phyloP scores from a whole-genome alignment of 2,888 invertebrate genomes.

The Limnephilus lunatus region DNA sequence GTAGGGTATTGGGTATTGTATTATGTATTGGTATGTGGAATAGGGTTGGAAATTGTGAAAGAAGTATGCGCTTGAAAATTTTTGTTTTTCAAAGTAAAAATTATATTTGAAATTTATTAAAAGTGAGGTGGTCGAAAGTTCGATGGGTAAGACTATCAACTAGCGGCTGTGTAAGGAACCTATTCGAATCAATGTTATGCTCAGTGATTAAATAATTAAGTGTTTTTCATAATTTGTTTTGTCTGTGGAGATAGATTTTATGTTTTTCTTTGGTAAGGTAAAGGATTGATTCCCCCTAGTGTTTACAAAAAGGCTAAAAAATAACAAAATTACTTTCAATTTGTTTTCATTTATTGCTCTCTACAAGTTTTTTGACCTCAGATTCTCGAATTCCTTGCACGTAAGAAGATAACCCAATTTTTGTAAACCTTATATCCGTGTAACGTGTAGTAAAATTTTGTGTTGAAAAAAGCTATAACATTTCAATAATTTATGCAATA shows the following conservation, averaged over 20 bases:
- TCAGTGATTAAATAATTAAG: too few relatives aligned
- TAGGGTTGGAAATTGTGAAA: background rate
- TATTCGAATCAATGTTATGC: background rate
- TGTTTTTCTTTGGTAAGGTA: too few relatives aligned
- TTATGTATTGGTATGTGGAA: too few relatives aligned
- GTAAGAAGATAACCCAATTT: background rate
- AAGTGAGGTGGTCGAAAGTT: background rate
- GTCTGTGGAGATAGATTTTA: too few relatives aligned
- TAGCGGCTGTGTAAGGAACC: background rate
- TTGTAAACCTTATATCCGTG: background rate
- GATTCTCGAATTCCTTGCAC: background rate
- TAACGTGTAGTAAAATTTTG: background rate
- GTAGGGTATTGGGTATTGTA: too few relatives aligned
- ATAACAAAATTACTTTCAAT: background rate
- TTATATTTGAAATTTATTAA: too few relatives aligned
- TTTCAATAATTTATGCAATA: background rate
- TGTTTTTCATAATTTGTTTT: too few relatives aligned
- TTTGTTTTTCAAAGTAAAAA: too few relatives aligned
- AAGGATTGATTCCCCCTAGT: background rate
- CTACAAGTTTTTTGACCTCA: too few relatives aligned
- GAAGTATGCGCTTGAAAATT: background rate
- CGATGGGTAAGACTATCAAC: background rate
- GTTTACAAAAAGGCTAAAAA: background rate
- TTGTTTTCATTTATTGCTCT: background rate
- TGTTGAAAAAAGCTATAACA: background rate